A percentile compares a stretch with the other conserved stretches of the same genome.
Evolutionary conservation across 2,797 vertebrate species (phyloP).

Genomic region (Galaxias olidus): DNA sequence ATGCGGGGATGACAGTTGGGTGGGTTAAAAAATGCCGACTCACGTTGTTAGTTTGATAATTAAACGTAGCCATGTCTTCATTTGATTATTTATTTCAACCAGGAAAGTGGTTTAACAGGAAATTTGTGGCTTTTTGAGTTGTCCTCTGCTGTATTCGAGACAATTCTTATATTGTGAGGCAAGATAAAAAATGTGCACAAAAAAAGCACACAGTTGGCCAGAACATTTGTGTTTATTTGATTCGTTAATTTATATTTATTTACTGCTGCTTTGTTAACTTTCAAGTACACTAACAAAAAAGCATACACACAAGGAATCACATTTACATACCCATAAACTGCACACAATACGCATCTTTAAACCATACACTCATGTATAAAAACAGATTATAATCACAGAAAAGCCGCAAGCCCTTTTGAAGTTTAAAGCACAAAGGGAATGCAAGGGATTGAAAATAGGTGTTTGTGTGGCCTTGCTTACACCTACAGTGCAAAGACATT

Average conservation of each 20-base stretch:
- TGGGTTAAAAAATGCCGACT: too few species aligned
- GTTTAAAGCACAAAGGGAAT: neutral
- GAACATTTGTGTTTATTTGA: too few species aligned
- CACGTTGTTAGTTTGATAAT: too few species aligned
- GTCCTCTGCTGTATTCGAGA: too few species aligned
- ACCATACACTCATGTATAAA: neutral
- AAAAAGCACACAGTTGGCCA: too few species aligned
- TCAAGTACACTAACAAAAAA: neutral
- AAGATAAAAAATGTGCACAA: too few species aligned
- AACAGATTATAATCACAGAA: neutral
- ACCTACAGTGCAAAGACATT: conserved; percentile 24
- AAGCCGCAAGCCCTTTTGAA: neutral
- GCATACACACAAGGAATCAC: neutral
- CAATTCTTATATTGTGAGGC: too few species aligned
- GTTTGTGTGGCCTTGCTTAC: neutral
- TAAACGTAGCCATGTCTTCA: too few species aligned
- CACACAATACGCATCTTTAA: neutral
- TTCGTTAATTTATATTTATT: neutral
- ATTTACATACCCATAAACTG: neutral
- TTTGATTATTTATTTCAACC: too few species aligned
- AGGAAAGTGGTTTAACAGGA: too few species aligned
- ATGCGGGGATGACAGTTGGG: too few species aligned
- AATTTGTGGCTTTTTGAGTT: too few species aligned
- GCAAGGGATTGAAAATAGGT: neutral
- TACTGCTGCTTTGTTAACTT: neutral